Evolutionary conservation across 2,888 invertebrate genomes (phyloP).

Genomic region (Petrolisthes manimaculis): DNA sequence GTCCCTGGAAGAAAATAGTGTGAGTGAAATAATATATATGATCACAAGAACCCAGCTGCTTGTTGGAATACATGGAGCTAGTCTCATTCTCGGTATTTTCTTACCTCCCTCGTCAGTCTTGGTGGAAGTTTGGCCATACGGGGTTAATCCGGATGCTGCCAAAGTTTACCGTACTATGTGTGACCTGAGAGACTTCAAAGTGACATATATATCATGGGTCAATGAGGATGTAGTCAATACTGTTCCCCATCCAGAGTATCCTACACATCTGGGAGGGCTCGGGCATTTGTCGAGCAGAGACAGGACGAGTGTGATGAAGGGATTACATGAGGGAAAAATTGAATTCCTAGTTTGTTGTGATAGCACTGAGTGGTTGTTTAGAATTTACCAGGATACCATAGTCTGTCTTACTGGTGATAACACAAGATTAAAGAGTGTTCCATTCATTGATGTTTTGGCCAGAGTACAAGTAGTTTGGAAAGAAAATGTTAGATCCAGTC

Average conservation of each 20-base stretch:
- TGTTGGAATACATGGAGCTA: constrained; percentile 53
- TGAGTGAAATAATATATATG: not conserved
- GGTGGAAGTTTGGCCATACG: constrained; percentile 54
- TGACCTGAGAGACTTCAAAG: constrained; percentile 34
- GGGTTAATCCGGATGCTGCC: constrained; percentile 38
- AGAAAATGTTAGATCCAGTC: not conserved
- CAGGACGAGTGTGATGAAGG: constrained; percentile 11
- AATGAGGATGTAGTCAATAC: constrained; percentile 49
- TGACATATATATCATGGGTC: constrained; percentile 43
- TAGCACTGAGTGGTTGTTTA: constrained; percentile 42
- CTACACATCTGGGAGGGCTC: constrained; percentile 36
- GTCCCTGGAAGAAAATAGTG: not conserved
- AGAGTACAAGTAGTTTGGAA: not conserved
- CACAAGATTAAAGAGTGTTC: constrained; percentile 11
- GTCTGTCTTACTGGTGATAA: constrained; percentile 22
- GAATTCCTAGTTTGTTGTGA: constrained; percentile 41
- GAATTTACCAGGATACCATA: constrained; percentile 55
- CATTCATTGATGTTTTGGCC: not conserved
- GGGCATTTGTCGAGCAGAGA: constrained; percentile 21
- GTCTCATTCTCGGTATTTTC: constrained; percentile 46
- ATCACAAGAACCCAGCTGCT: constrained; percentile 5
- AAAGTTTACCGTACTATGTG: constrained; percentile 43
- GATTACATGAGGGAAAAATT: constrained; percentile 15
- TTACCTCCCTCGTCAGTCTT: constrained; percentile 38
- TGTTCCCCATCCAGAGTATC: constrained; percentile 38